A percentile compares a stretch with the other conserved stretches of the same genome.
phyloP scores from a whole-genome alignment of 2,888 invertebrate species.

The Orthonevra nobilis region DNA sequence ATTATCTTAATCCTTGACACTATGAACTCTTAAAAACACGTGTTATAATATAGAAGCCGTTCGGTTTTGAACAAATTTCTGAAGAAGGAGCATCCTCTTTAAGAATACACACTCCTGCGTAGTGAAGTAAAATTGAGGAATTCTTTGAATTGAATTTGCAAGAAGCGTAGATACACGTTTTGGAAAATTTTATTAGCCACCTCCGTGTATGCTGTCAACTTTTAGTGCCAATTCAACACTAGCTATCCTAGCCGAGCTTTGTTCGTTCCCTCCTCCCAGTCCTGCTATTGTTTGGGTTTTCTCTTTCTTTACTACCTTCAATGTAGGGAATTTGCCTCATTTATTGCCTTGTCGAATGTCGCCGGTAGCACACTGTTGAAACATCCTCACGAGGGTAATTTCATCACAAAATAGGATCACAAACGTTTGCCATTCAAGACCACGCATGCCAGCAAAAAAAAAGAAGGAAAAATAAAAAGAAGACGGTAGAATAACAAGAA shows the following conservation, averaged over 20 bases:
- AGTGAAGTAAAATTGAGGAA: not conserved
- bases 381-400: constrained; percentile 52
- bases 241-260: not conserved
- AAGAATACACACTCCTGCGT: not conserved
- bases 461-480: not conserved
- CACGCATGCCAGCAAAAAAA: not conserved
- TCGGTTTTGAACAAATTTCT: too few species aligned
- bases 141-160: constrained; percentile 16
- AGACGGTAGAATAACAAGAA: too few species aligned
- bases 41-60: constrained; percentile 8
- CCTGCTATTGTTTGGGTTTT: constrained; percentile 31
- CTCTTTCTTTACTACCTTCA: constrained; percentile 12
- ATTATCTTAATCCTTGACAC: constrained; percentile 31
- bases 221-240: constrained; percentile 42
- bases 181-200: constrained; percentile 9
- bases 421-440: constrained; percentile 26
- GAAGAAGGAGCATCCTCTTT: constrained; percentile 1
- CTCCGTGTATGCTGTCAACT: constrained; percentile 21
- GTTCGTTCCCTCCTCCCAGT: not conserved
- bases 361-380: constrained; percentile 23
- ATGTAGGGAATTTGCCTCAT: constrained; percentile 38
- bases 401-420: constrained; percentile 8
- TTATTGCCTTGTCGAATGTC: constrained; percentile 53
- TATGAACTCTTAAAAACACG: constrained; percentile 38
- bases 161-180: not conserved